phyloP scores from a whole-genome alignment of 2,113 vertebrate genomes.

The Neoarius graeffei region DNA sequence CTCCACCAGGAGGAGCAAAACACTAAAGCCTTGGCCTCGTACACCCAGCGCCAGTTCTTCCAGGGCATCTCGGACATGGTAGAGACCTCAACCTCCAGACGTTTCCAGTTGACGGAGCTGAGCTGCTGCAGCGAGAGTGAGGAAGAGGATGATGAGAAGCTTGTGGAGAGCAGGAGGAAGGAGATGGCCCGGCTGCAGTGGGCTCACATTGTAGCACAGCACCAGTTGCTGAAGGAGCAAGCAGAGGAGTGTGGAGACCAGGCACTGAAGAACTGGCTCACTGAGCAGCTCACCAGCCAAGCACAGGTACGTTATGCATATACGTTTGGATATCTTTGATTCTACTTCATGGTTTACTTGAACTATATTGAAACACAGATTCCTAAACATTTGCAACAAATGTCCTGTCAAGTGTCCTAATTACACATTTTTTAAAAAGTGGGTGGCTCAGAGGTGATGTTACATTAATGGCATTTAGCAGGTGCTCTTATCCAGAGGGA shows the following conservation, averaged over 20 bases:
- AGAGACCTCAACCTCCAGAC: constrained; percentile 74
- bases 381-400: neutral
- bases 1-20: constrained; percentile 82
- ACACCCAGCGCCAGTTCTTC: constrained; percentile 77
- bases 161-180: constrained; percentile 64
- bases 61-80: constrained; percentile 71
- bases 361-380: neutral
- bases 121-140: constrained; percentile 61
- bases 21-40: constrained; percentile 77
- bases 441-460: neutral
- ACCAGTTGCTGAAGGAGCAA: constrained; percentile 77
- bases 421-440: neutral
- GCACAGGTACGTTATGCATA: constrained; percentile 65
- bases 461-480: too few species aligned
- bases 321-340: neutral
- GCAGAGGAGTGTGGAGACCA: constrained; percentile 74
- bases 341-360: neutral
- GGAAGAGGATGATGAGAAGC: constrained; percentile 44
- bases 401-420: neutral
- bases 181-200: constrained; percentile 83
- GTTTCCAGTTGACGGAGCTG: constrained; percentile 75
- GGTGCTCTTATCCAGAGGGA: too few species aligned
- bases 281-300: constrained; percentile 68
- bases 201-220: constrained; percentile 77
- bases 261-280: constrained; percentile 75